Evolutionary conservation across 2,797 vertebrate species (phyloP).

Genomic region (Peromyscus eremicus): DNA sequence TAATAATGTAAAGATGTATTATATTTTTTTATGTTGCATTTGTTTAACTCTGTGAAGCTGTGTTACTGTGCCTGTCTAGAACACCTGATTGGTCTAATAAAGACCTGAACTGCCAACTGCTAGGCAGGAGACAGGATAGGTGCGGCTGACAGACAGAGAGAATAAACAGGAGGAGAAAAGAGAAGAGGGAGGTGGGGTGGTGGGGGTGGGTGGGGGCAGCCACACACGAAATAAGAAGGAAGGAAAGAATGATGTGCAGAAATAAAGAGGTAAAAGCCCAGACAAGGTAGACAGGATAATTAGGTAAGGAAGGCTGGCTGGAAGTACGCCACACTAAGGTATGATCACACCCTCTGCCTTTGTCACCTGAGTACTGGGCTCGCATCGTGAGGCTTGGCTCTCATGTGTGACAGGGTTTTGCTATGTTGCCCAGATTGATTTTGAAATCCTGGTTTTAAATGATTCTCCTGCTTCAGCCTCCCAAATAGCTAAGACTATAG

Average conservation of each 20-base stretch:
- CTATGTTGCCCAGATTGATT: neutral
- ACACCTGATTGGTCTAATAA: neutral
- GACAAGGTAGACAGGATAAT: neutral
- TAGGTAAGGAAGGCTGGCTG: neutral
- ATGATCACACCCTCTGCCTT: neutral
- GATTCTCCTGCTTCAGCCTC: neutral
- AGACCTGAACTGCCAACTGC: neutral
- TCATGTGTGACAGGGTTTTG: neutral
- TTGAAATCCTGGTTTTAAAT: neutral
- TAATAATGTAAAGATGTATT: neutral
- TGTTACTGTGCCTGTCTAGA: neutral
- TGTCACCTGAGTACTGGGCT: neutral
- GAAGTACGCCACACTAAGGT: neutral
- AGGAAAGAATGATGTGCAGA: neutral
- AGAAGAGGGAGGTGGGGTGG: neutral
- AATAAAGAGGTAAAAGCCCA: neutral
- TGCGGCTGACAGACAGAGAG: neutral
- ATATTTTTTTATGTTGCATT: neutral
- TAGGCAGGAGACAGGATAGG: neutral
- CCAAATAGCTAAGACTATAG: neutral
- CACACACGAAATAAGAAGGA: neutral
- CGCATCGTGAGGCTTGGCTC: neutral
- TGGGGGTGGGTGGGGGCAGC: neutral
- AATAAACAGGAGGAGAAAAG: neutral
- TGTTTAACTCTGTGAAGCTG: neutral